Base-by-base conservation (phyloP, 2,113 vertebrate genomes). In the Strix uralensis region DNA sequence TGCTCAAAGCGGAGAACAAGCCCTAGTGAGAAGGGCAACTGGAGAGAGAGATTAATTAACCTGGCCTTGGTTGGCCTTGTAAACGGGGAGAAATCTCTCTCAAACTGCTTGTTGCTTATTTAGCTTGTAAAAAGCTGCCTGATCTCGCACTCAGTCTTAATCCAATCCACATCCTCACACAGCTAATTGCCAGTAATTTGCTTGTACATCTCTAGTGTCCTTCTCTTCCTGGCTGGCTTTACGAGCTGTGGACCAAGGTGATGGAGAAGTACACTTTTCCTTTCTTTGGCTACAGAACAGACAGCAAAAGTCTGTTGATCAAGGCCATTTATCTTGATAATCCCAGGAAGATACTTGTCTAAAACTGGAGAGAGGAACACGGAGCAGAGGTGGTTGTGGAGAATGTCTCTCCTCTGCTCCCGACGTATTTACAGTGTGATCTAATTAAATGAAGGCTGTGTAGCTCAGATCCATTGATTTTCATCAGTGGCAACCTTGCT, bases 401-500 rank as follows among this genome's bases (percentile, higher is more conserved):
- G 92, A 91, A 54, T 4, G 80, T 73, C 86, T 85, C 79, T 23
- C 8, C 75, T 29, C 59, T 44, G 71, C 52, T 95, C 85, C 86
- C 21, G 5, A 80, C 0, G 26, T 94, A 91, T 92, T 96, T 97
- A 84, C 81, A 49, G 91, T 1, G 18, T n/a, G 69, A 55, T 62
- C 91, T 96, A 97, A 97, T 97, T 97, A 97, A 97, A 95, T 73
- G 91, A 85, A 91, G 92, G 67, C 87, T 77, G 66, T 91, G n/a
- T 26, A 89, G 59, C 49, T 91, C 66, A 62, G 89, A 89, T 58
- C 92, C 96, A 97, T 97, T 97, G 96, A 97, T 97, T 97, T 97
- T 97, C 95, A 96, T 97, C 96, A 96, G 88, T 93, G 74, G 94
- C 89, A 97, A 96, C 96, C 96, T 97, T 97, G 97, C 96, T 95